Base-by-base conservation (phyloP, 2,888 invertebrate species). In the Amiota mariae region DNA sequence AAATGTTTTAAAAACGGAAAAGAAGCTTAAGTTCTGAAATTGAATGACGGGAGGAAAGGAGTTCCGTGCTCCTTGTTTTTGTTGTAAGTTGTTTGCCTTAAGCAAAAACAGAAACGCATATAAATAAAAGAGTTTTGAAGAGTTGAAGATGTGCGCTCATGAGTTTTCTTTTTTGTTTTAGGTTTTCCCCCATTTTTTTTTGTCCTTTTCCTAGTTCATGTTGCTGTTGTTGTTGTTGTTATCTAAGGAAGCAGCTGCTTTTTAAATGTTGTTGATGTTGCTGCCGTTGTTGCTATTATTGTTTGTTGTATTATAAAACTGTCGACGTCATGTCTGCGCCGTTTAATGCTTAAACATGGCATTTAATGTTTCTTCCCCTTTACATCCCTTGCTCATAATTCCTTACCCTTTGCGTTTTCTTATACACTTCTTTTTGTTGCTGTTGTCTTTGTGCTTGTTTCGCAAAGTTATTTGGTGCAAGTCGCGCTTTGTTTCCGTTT, bases 301-400 rank as follows among this genome's bases (percentile, higher is more conserved):
- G 49, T 20, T 15, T 71, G 61, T 48, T 51, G 59, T 61, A 67
- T 11, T 54, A 15, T 46, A 46, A 48, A 66, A 48, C 48, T 66
- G 66, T 66, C 66, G 66, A 66, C 66, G 66, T 66, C 66, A 66
- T 66, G 66, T 49, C 66, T 66, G 66, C 47, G 57, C 70, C 15
- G 46, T 59, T 59, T 15, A 59, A 20, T 59, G 59, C 59, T 20
- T 59, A 59, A 36, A 59, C 20, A 59, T 59, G 59, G 18, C 59
- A 59, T 18, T 18, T 59, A 59, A 59, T 59, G 59, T 20, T 36
- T 36, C n/a, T 36, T 6, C 0, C n/a, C 13, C 54, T 54, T 4
- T 3, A 2, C 54, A 54, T 54, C 54, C 12, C 36, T 36, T 54
- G 8, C n/a, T 54, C 24, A 2, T 54, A 54, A n/a, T n/a, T 0